Conservation (phyloP, 2,797 vertebrate species). For the Sebastes trivittatus region DNA sequence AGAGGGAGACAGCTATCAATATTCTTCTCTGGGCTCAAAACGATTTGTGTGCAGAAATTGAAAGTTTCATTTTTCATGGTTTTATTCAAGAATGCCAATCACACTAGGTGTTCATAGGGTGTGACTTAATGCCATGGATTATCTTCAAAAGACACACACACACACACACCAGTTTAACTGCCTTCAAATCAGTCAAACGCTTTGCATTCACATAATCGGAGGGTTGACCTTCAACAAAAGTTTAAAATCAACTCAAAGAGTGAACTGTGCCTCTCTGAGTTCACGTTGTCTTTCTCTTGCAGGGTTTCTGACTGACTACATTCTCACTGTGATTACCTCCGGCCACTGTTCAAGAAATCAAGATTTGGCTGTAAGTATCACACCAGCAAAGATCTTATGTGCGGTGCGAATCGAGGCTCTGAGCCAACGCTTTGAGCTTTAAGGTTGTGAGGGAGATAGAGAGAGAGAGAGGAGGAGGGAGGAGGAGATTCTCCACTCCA, state of each 20-base stretch:
- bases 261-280: neutral
- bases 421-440: constrained; percentile 9
- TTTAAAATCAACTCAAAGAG: neutral
- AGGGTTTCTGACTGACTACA: constrained; percentile 59
- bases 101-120: neutral
- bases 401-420: neutral
- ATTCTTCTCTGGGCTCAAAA: constrained; percentile 18
- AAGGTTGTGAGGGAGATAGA: constrained; percentile 12
- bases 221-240: neutral
- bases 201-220: neutral
- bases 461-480: neutral
- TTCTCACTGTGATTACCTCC: constrained; percentile 66
- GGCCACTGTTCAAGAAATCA: constrained; percentile 42
- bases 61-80: neutral
- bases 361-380: constrained; percentile 75
- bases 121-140: neutral
- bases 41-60: neutral
- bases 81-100: constrained; percentile 11
- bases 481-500: constrained; percentile 36
- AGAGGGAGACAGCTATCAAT: constrained; percentile 41
- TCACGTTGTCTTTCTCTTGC: constrained; percentile 52
- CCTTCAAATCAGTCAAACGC: neutral
- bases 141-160: neutral
- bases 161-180: neutral
- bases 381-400: neutral